These are phyloP conservation scores for Corythaeola cristata DNA, from an alignment of 2,113 vertebrate genomes.

Conservation along the genomic window DNA sequence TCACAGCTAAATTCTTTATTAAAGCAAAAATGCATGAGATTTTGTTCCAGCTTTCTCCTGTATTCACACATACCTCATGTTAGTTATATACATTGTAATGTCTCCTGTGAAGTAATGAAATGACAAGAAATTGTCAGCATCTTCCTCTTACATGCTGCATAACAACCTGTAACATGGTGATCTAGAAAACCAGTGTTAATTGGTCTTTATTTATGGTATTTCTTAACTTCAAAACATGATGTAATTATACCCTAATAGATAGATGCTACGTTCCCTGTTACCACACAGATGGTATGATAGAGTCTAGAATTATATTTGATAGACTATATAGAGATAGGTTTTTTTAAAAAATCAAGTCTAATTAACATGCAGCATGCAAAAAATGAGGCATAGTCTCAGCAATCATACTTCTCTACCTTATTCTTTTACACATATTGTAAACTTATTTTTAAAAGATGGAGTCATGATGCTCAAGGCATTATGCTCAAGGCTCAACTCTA, in stretches of 20 bases:
- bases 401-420: not conserved
- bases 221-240: not conserved
- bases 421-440: not conserved
- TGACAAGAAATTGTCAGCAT: not conserved
- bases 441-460: not conserved
- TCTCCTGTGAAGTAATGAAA: not conserved
- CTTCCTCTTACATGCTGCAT: not conserved
- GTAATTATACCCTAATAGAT: not conserved
- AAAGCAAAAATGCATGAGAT: not conserved
- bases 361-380: not conserved
- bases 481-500: not conserved
- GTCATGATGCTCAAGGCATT: not conserved
- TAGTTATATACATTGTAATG: not conserved
- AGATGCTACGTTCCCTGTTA: not conserved
- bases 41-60: not conserved
- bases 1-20: not conserved
- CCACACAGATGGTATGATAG: not conserved
- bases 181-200: not conserved
- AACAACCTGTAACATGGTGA: not conserved
- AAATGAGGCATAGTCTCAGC: not conserved
- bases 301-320: not conserved
- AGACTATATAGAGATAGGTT: not conserved
- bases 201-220: not conserved
- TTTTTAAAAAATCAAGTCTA: not conserved
- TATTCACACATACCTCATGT: not conserved